Percentiles rank a stretch among this genome's conserved stretches.
phyloP scores from a whole-genome alignment of 1,140 invertebrate species.

The Bombus difficillimus region DNA sequence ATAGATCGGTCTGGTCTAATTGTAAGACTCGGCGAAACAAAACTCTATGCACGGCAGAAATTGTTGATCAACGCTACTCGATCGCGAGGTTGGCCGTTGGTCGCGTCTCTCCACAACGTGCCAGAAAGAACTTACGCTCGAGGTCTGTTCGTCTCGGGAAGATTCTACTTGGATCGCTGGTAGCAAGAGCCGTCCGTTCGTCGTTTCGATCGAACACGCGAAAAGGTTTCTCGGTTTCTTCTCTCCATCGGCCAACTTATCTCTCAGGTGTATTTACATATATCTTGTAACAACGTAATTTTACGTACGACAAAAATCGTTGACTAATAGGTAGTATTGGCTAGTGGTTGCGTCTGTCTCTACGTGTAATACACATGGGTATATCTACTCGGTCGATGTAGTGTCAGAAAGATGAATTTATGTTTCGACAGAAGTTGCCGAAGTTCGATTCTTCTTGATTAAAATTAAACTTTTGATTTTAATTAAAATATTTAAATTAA shows the following conservation, averaged over 20 bases:
- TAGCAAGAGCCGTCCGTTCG: neutral
- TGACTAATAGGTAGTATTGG: neutral
- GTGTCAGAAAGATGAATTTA: neutral
- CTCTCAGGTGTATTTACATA: neutral
- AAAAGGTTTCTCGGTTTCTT: neutral
- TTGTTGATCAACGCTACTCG: conserved; percentile 30
- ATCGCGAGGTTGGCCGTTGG: too few relatives aligned
- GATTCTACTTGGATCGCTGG: neutral
- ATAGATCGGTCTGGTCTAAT: conserved; percentile 55
- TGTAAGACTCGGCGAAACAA: conserved; percentile 52
- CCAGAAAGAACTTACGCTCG: neutral
- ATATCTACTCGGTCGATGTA: too few relatives aligned
- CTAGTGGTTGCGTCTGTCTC: neutral
- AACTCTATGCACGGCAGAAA: conserved; percentile 36
- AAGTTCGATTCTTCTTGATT: too few relatives aligned
- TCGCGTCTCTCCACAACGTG: neutral
- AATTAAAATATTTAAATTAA: neutral
- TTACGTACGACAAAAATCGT: neutral
- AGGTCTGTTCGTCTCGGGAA: neutral
- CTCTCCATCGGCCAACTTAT: too few relatives aligned
- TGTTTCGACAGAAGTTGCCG: neutral
- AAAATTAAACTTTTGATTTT: too few relatives aligned
- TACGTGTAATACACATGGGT: too few relatives aligned
- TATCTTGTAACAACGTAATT: neutral
- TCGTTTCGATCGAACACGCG: neutral